phyloP scores from a whole-genome alignment of 2,797 vertebrate species.

The Chloroceryle inda region DNA sequence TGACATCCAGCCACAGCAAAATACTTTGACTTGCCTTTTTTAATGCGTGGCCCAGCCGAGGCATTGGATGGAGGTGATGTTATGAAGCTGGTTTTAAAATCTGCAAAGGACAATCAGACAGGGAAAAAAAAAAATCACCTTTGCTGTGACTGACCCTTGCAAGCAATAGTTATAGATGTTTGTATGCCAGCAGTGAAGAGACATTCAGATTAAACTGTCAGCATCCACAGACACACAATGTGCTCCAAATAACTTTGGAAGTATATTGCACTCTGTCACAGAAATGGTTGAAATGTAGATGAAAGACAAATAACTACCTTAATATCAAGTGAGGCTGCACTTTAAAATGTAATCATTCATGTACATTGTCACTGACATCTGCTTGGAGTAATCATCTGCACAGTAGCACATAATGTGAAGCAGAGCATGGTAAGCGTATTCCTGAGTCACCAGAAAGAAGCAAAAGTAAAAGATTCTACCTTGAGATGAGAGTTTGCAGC shows the following conservation, averaged over 20 bases:
- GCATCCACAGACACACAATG: background rate
- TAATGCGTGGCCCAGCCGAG: background rate
- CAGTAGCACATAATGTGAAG: background rate
- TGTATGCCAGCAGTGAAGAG: background rate
- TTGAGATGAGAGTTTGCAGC: background rate
- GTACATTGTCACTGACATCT: constrained; percentile 20
- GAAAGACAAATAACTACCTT: constrained; percentile 4
- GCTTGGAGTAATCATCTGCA: background rate
- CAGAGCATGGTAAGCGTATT: background rate
- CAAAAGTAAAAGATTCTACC: background rate
- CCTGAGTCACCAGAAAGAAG: constrained; percentile 27
- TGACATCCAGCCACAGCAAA: background rate
- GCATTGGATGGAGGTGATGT: background rate
- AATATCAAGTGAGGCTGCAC: constrained; percentile 6
- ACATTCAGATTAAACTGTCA: constrained; percentile 9
- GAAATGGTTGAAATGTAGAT: background rate
- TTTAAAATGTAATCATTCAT: constrained; percentile 19
- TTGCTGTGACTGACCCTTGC: background rate
- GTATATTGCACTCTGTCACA: background rate
- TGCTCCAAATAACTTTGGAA: background rate
- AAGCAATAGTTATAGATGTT: background rate
- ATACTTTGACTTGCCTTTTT: background rate
- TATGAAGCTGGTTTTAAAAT: background rate
- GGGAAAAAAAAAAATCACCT: background rate
- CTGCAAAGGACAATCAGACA: background rate